A percentile compares a stretch with the other conserved stretches of the same genome.
Conservation (phyloP, 2,888 invertebrate species). For the Timandra comae region DNA sequence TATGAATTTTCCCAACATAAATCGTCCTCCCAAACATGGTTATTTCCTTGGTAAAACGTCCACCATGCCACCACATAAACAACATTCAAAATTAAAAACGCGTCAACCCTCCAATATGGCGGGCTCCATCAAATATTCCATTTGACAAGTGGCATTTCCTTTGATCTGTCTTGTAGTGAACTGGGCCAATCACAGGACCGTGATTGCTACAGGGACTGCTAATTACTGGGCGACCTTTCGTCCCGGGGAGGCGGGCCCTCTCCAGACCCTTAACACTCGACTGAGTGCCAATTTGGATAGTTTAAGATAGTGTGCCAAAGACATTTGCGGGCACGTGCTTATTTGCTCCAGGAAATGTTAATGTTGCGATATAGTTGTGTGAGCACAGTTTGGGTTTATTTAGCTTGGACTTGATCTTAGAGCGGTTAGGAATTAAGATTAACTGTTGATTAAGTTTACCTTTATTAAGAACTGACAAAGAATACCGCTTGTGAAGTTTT, state of each 20-base stretch:
- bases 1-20: too few species aligned
- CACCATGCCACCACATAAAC: constrained; percentile 28
- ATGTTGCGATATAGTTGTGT: too few species aligned
- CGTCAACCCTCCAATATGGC: constrained; percentile 43
- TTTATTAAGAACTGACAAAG: neutral
- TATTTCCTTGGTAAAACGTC: too few species aligned
- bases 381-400: constrained; percentile 17
- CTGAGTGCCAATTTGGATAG: constrained; percentile 54
- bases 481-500: neutral
- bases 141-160: constrained; percentile 62
- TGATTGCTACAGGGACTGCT: constrained; percentile 72
- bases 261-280: constrained; percentile 48
- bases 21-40: too few species aligned
- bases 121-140: constrained; percentile 62
- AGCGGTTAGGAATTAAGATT: too few species aligned
- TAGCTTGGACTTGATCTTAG: too few species aligned
- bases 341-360: constrained; percentile 26
- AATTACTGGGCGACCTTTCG: constrained; percentile 70
- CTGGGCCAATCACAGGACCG: constrained; percentile 63
- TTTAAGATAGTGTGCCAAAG: constrained; percentile 29
- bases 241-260: constrained; percentile 5
- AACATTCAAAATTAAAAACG: constrained; percentile 39
- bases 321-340: constrained; percentile 23
- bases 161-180: constrained; percentile 55
- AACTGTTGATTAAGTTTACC: too few species aligned